Conservation (phyloP, 2,888 invertebrate species). For the Cheilosia pagana region DNA sequence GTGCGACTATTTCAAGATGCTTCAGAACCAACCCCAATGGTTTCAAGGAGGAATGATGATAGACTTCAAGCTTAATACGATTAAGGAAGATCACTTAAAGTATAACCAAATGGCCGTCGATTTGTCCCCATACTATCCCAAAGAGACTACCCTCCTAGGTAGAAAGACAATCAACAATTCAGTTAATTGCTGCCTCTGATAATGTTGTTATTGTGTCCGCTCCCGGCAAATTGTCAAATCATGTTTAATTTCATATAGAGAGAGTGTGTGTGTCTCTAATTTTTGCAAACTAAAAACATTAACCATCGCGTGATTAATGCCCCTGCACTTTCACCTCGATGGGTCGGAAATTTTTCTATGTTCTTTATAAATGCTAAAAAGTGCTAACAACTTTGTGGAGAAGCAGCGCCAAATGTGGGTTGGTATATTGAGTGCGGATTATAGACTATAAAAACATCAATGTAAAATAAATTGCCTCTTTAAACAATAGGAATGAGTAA, state of each 20-base stretch:
- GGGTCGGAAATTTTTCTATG: background rate
- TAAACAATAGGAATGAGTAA: background rate
- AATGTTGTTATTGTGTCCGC: no score
- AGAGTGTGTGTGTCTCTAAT: background rate
- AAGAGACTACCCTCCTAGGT: no score
- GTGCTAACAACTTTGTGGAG: background rate
- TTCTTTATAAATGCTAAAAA: background rate
- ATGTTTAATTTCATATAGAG: background rate
- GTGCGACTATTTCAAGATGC: no score
- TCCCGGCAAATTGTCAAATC: no score
- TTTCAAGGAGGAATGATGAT: no score
- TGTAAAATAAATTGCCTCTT: background rate
- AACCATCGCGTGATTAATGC: conserved; percentile 7
- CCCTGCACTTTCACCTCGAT: background rate
- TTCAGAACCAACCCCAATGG: no score
- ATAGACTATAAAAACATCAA: background rate
- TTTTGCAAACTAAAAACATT: background rate
- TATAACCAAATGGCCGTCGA: no score
- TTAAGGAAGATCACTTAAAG: no score
- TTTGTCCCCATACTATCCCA: no score
- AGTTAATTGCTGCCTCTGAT: conserved; percentile 7
- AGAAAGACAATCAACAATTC: background rate
- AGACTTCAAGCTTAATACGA: no score
- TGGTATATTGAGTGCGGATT: background rate
- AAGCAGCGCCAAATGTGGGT: no score